phyloP scores from a whole-genome alignment of 2,113 vertebrate genomes.

The Dasyurus viverrinus region DNA sequence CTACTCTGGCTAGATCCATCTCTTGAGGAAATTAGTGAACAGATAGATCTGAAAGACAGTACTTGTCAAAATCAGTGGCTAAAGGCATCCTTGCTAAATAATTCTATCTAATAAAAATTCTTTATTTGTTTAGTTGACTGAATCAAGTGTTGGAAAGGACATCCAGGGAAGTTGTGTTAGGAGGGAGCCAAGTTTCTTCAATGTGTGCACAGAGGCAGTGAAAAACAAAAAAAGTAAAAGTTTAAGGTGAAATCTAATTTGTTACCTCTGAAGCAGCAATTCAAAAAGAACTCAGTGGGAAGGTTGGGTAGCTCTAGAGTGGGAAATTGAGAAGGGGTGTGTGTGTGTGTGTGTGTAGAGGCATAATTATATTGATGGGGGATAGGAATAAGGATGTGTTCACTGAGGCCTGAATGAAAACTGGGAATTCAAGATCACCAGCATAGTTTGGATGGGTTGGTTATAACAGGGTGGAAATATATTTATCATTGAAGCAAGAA shows the following conservation, averaged over 20 bases:
- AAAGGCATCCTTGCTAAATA: neutral
- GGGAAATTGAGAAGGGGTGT: neutral
- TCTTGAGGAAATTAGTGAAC: neutral
- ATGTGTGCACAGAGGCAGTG: neutral
- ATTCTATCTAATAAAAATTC: too few relatives aligned
- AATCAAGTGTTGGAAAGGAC: neutral
- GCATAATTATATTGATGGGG: neutral
- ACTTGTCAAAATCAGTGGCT: neutral
- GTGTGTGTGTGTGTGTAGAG: too few relatives aligned
- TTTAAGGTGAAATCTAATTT: neutral
- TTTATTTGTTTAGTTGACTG: neutral
- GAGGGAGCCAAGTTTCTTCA: neutral
- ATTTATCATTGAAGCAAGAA: neutral
- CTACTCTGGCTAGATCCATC: neutral
- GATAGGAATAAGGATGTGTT: neutral
- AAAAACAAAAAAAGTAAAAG: neutral
- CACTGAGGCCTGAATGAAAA: neutral
- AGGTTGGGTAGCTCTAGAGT: neutral
- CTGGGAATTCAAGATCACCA: neutral
- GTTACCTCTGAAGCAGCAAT: neutral
- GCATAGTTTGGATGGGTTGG: neutral
- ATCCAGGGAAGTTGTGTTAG: neutral
- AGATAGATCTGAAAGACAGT: neutral
- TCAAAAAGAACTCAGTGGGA: neutral
- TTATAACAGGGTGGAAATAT: neutral